Base-by-base conservation (phyloP, 2,113 vertebrate species). In the Nesoenas mayeri region DNA sequence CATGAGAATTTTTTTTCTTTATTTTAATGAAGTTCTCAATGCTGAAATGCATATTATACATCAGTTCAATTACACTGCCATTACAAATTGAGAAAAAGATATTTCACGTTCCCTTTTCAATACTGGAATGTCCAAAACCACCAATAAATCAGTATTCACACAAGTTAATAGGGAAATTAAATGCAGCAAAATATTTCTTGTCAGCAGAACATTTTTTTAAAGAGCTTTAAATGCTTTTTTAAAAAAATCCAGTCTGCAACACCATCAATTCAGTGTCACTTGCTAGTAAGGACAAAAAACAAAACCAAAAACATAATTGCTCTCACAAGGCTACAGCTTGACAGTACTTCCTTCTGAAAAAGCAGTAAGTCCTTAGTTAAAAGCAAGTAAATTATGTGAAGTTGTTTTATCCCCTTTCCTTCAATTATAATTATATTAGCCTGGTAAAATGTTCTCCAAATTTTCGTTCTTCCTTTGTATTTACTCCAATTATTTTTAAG, bases 1-100 rank as follows among this genome's bases (percentile, higher is more conserved):
- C 32, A 44, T 67, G 22, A 54, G 6, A 28, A 86, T 78, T 10
- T 47, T 92, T 87, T 75, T 75, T 53, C n/a, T 79, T 86, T 77
- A 48, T 82, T 93, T 89, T 80, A 83, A 93, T 89, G 34, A 89
- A 74, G 19, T 88, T 85, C 53, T 71, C 44, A 82, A 34, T 64
- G 36, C 28, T 88, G 44, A 85, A 89, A 91, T 0, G 0, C 24
- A 16, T 47, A 66, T 61, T 87, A 67, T 79, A 75, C 11, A 92
- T 83, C 62, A 92, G 47, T 2, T 3, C 2, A 20, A 92, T 91
- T 93, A 88, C 1, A 2, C 3, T 92, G 80, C 32, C 56, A 91
- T 72, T 93, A 85, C 34, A 92, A 67, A 83, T 78, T 48, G 48
- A 89, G 61, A 66, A 95, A 81, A 89, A 83, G 28, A 70, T 93